These are phyloP conservation scores for Todiramphus saurophagus DNA, from an alignment of 2,113 vertebrate genomes.

Conservation along the genomic window DNA sequence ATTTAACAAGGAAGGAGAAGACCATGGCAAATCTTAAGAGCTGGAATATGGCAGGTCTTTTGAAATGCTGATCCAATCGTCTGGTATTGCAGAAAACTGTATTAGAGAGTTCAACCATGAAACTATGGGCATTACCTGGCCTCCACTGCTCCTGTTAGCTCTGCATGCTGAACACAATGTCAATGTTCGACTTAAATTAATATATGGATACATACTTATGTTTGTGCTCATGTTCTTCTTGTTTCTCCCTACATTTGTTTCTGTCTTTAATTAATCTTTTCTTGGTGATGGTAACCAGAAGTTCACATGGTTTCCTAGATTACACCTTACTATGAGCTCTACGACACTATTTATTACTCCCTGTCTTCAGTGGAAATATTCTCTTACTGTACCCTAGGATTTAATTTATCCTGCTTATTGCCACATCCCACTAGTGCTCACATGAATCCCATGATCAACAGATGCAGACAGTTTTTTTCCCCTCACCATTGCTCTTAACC, in stretches of 20 bases:
- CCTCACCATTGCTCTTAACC: background rate
- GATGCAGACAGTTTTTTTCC: background rate
- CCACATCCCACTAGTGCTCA: background rate
- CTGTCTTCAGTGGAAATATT: background rate
- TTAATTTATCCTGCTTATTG: background rate
- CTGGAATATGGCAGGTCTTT: background rate
- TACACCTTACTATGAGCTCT: background rate
- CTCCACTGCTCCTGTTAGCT: background rate
- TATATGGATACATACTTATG: background rate
- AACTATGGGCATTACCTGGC: background rate
- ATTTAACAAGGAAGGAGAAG: background rate
- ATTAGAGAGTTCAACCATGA: background rate
- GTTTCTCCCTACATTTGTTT: background rate
- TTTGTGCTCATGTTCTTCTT: background rate
- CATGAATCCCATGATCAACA: background rate
- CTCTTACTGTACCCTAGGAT: background rate
- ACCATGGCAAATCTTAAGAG: background rate
- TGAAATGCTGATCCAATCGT: background rate
- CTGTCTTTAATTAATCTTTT: conserved; percentile 3
- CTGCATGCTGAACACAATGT: accelerated
- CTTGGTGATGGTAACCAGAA: background rate
- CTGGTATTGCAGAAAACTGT: background rate
- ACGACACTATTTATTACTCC: background rate
- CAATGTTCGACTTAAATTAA: background rate
- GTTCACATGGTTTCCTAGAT: background rate